Percentiles rank a stretch among this genome's conserved stretches.
Conservation (phyloP, 2,113 vertebrate genomes). For the Carassius gibelio region DNA sequence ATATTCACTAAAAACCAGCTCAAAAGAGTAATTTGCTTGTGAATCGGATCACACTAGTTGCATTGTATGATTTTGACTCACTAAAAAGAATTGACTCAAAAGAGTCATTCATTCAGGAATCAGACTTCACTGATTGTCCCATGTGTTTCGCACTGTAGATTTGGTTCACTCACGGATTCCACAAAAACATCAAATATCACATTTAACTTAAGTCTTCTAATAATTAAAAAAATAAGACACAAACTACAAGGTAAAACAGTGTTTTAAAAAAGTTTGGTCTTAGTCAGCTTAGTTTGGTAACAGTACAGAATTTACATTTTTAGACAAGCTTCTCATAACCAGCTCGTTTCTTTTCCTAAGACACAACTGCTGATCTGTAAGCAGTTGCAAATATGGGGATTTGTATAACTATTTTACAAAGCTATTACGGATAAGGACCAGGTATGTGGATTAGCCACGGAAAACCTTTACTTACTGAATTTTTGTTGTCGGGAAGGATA, state of each 20-base stretch:
- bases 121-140: too few species aligned
- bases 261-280: too few species aligned
- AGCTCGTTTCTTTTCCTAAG: constrained; percentile 30
- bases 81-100: too few species aligned
- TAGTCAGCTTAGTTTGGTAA: neutral
- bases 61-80: neutral
- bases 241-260: too few species aligned
- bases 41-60: neutral
- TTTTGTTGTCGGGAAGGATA: constrained; percentile 43
- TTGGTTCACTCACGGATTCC: too few species aligned
- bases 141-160: too few species aligned
- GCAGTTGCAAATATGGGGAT: constrained; percentile 19
- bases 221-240: too few species aligned
- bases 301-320: constrained; percentile 10
- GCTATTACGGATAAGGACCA: neutral
- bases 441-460: constrained; percentile 32
- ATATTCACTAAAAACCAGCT: neutral
- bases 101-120: too few species aligned
- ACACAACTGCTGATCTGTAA: constrained; percentile 24
- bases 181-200: too few species aligned
- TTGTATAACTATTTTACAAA: constrained; percentile 24
- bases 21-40: neutral
- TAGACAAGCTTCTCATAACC: constrained; percentile 11
- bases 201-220: too few species aligned
- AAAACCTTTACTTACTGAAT: constrained; percentile 19